Conservation (phyloP, 2,888 invertebrate species). For the Microctonus aethiopoides region DNA sequence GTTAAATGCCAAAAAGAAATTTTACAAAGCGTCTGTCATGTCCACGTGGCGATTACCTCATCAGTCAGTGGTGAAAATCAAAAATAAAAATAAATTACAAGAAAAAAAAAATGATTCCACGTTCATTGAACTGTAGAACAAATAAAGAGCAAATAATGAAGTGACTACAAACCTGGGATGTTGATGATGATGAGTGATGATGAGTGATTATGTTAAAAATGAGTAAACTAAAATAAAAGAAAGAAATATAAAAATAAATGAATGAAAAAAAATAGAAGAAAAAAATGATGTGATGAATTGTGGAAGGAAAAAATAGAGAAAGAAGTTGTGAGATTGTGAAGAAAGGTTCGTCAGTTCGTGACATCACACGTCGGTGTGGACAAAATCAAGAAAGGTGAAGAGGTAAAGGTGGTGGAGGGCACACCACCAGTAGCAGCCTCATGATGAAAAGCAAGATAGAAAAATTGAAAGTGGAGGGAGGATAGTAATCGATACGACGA, state of each 20-base stretch:
- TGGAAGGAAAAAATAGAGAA: constrained; percentile 27
- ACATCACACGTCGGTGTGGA: constrained; percentile 21
- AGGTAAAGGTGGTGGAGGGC: constrained; percentile 34
- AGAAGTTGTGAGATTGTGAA: too few relatives aligned
- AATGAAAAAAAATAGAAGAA: background rate
- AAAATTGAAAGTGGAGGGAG: constrained; percentile 17
- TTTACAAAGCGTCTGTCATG: background rate
- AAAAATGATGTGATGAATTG: constrained; percentile 3
- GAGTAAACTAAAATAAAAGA: background rate
- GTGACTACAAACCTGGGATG: background rate
- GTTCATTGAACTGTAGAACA: background rate
- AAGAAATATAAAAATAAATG: constrained; percentile 2
- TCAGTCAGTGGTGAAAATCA: background rate
- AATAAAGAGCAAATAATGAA: constrained; percentile 5
- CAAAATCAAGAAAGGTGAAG: constrained; percentile 30
- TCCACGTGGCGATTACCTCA: background rate
- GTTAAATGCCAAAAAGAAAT: background rate
- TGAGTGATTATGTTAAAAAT: background rate
- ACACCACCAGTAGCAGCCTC: constrained; percentile 37
- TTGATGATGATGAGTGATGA: background rate
- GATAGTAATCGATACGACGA: constrained; percentile 37
- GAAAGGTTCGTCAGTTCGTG: constrained; percentile 33
- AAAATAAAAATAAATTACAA: background rate
- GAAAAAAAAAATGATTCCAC: background rate
- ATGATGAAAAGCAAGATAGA: background rate